phyloP scores from a whole-genome alignment of 2,888 invertebrate species.

The Drosophila tripunctata region DNA sequence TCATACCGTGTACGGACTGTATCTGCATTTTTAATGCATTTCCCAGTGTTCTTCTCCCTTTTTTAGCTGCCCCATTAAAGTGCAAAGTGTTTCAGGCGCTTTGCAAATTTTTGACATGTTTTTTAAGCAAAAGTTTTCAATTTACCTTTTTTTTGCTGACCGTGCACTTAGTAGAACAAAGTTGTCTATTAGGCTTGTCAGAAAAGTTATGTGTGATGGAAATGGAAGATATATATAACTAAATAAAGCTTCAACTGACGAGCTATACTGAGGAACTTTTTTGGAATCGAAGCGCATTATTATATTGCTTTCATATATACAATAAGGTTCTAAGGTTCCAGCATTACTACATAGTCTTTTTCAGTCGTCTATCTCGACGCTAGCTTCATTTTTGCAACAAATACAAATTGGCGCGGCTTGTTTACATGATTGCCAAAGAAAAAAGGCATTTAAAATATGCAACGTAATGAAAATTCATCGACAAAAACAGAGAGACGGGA shows the following conservation, averaged over 20 bases:
- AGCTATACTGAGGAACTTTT: no score
- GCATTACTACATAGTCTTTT: no score
- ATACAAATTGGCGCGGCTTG: slow-evolving; percentile 68
- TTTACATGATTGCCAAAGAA: slow-evolving; percentile 60
- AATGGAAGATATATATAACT: no score
- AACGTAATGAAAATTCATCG: slow-evolving; percentile 75
- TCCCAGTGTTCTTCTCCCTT: slow-evolving; percentile 11
- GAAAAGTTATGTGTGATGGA: no score
- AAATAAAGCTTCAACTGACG: no score
- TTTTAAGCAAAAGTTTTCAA: slow-evolving; percentile 50
- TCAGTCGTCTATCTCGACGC: no score
- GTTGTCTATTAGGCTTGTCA: no score
- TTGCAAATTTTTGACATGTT: slow-evolving; percentile 60
- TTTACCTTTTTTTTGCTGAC: slow-evolving; percentile 4
- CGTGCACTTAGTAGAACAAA: no score
- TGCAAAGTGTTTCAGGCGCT: slow-evolving; percentile 59
- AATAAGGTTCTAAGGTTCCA: no score
- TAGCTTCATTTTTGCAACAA: slow-evolving; percentile 11
- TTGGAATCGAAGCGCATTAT: no score
- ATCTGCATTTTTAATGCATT: slow-evolving; percentile 77
- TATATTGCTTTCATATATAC: no score
- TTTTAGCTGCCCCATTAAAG: slow-evolving; percentile 58
- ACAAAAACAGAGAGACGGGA: slow-evolving; percentile 18
- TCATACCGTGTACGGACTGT: slow-evolving; percentile 34
- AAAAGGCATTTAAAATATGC: slow-evolving; percentile 74